Evolutionary conservation across 1,140 invertebrate genomes (phyloP).

Genomic region (Apis cerana): DNA sequence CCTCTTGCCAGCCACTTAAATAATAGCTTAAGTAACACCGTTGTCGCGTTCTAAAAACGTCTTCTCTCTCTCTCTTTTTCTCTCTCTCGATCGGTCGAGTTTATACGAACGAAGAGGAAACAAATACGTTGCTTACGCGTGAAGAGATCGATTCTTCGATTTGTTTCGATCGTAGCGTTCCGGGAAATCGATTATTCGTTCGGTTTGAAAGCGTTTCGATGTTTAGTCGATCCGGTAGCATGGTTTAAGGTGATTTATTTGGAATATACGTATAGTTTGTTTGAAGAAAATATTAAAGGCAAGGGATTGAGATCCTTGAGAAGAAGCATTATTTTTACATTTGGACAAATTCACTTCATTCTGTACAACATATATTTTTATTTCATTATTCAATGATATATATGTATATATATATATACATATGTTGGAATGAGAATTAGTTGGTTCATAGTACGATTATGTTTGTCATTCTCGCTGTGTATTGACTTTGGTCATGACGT

Average conservation of each 20-base stretch:
- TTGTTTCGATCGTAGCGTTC: neutral
- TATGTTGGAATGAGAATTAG: no score
- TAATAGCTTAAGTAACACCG: slow-evolving; percentile 3
- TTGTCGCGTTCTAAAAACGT: neutral
- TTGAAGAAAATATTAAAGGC: neutral
- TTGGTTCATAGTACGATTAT: no score
- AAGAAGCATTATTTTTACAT: neutral
- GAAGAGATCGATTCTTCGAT: neutral
- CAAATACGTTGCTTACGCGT: neutral
- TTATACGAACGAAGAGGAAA: neutral
- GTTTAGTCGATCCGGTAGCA: neutral
- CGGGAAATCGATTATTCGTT: neutral
- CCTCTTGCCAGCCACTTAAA: slow-evolving; percentile 14
- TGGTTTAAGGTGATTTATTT: neutral
- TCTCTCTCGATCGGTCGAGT: no score
- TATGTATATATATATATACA: no score
- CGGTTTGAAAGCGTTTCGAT: neutral
- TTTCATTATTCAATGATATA: no score
- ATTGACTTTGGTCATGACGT: no score
- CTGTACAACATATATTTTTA: no score
- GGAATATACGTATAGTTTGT: neutral
- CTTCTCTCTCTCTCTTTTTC: no score
- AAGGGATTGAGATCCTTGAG: neutral
- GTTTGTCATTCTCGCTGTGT: no score
- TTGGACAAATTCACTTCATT: no score